A percentile compares a stretch with the other conserved stretches of the same genome.
These are phyloP conservation scores for Keiferia lycopersicella DNA, from an alignment of 2,888 invertebrate genomes.

Conservation along the genomic window DNA sequence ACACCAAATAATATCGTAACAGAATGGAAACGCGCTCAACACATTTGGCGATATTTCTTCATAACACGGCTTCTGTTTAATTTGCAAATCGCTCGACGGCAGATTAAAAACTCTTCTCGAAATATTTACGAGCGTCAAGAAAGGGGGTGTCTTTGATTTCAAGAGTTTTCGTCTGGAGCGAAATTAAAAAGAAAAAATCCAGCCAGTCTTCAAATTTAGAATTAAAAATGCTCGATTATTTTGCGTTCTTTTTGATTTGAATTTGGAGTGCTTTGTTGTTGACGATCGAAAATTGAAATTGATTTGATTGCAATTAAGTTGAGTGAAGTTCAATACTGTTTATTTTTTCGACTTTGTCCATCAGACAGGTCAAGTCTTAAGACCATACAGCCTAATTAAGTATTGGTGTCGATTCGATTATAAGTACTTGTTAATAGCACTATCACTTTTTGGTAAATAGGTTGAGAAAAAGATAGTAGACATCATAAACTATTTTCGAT, in stretches of 20 bases:
- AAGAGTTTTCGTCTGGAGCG: constrained; percentile 15
- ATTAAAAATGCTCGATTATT: constrained; percentile 3
- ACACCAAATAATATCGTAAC: too few relatives aligned
- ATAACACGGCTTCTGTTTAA: constrained; percentile 79
- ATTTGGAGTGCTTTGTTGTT: constrained; percentile 23
- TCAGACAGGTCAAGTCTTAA: too few relatives aligned
- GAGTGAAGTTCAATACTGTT: neutral
- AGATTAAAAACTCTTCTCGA: constrained; percentile 80
- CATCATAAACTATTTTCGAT: too few relatives aligned
- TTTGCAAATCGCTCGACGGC: constrained; percentile 80
- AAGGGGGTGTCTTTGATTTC: constrained; percentile 34
- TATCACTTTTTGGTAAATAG: too few relatives aligned
- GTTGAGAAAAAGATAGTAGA: too few relatives aligned
- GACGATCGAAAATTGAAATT: constrained; percentile 13
- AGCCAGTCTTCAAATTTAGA: constrained; percentile 22
- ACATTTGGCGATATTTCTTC: constrained; percentile 71
- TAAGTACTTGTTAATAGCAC: too few relatives aligned
- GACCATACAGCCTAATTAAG: too few relatives aligned
- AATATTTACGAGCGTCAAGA: constrained; percentile 61
- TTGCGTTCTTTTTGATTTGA: constrained; percentile 1
- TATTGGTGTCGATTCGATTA: too few relatives aligned
- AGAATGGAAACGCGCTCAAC: constrained; percentile 49
- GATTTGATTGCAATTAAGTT: neutral
- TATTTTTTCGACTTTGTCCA: too few relatives aligned
- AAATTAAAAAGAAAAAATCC: constrained; percentile 25